Conservation (phyloP, 2,888 invertebrate genomes). For the Monochamus alternatus region DNA sequence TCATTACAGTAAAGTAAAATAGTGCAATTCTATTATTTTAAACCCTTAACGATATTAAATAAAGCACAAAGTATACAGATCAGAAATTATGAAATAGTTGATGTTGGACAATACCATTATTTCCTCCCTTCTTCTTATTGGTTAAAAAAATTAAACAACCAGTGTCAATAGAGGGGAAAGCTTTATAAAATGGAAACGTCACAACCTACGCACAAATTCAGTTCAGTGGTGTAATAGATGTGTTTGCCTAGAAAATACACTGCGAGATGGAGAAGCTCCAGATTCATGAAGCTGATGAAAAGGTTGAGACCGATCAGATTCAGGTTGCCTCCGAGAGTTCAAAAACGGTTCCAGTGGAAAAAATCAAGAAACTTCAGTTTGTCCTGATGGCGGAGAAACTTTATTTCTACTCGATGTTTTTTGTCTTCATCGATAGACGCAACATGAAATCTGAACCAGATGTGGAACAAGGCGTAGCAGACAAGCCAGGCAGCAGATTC, state of each 20-base stretch:
- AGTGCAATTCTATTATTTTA: too few relatives aligned
- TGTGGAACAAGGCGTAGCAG: neutral
- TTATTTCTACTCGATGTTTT: conserved; percentile 13
- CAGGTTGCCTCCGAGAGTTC: neutral
- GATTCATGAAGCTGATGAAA: neutral
- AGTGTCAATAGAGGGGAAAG: neutral
- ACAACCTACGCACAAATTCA: neutral
- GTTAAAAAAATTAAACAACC: neutral
- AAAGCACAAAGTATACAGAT: neutral
- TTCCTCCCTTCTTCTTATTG: neutral
- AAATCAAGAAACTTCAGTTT: conserved; percentile 27
- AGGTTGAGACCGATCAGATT: neutral
- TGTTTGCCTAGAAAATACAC: neutral
- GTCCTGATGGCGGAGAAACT: neutral
- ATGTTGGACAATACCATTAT: neutral
- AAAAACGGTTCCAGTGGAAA: neutral
- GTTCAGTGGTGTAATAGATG: neutral
- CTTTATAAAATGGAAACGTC: neutral
- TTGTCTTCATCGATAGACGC: neutral
- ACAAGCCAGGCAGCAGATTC: neutral
- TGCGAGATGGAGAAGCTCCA: conserved; percentile 14
- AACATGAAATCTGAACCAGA: neutral
- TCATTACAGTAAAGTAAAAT: neutral
- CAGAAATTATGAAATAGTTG: neutral
- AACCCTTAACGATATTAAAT: neutral